Evolutionary conservation across 2,113 vertebrate genomes (phyloP).

Genomic region (Haliaeetus leucogaster): DNA sequence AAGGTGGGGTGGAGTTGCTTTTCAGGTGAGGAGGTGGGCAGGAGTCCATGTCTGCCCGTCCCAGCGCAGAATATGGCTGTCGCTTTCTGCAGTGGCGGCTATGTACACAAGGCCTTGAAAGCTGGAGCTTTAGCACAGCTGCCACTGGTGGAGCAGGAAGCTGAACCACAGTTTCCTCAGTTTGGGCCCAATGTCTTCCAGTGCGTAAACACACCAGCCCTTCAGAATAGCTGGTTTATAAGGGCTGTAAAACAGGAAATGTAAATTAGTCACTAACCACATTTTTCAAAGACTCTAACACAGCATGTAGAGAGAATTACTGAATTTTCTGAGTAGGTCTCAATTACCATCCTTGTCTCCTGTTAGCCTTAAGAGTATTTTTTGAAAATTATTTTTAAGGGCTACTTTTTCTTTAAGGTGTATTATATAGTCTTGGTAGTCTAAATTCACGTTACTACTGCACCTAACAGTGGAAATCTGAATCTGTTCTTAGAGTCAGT

Average conservation of each 20-base stretch:
- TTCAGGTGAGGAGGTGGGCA: not conserved
- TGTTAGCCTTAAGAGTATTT: not conserved
- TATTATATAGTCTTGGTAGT: not conserved
- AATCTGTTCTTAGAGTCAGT: not conserved
- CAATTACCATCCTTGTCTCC: not conserved
- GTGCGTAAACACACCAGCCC: not conserved
- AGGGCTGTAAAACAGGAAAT: not conserved
- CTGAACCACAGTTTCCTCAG: not conserved
- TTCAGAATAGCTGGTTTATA: not conserved
- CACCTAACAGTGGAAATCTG: not conserved
- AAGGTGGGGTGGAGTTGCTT: not conserved
- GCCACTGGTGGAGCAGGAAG: not conserved
- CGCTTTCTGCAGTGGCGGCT: accelerated
- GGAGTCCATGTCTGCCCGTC: accelerated
- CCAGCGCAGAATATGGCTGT: accelerated
- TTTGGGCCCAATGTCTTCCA: not conserved
- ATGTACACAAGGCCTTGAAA: not conserved
- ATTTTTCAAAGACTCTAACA: not conserved
- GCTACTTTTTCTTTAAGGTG: not conserved
- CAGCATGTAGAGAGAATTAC: not conserved
- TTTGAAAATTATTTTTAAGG: not conserved
- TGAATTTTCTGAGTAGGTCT: not conserved
- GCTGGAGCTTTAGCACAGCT: not conserved
- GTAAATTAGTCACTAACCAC: not conserved
- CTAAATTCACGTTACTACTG: not conserved